Percentiles rank a stretch among this genome's conserved stretches.
Conservation (phyloP, 1,140 invertebrate genomes). For the Leptinotarsa defecta region DNA sequence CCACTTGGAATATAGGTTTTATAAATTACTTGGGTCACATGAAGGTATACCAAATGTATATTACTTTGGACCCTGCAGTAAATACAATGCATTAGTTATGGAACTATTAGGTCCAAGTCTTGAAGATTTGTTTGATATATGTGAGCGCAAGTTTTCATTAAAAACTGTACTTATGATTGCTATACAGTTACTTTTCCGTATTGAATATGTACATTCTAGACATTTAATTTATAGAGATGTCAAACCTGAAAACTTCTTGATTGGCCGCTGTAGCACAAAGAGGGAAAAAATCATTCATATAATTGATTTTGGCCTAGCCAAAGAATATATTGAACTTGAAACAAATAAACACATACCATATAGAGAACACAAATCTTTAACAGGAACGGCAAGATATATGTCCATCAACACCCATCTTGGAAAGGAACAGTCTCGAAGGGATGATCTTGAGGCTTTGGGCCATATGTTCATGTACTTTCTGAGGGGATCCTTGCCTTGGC, state of each 20-base stretch:
- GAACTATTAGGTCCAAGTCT: slow-evolving; percentile 97
- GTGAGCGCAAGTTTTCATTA: slow-evolving; percentile 95
- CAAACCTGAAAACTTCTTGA: slow-evolving; percentile 99
- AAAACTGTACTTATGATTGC: slow-evolving; percentile 99
- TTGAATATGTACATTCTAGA: slow-evolving; percentile 99
- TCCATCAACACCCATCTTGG: slow-evolving; percentile 99
- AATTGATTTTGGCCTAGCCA: slow-evolving; percentile 98
- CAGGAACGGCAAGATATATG: slow-evolving; percentile 97
- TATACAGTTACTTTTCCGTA: slow-evolving; percentile 95
- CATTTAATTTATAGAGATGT: slow-evolving; percentile 99
- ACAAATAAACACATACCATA: slow-evolving; percentile 99
- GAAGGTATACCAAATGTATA: slow-evolving; percentile 98
- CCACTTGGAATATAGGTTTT: slow-evolving; percentile 99
- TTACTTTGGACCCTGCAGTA: slow-evolving; percentile 98
- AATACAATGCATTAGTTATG: slow-evolving; percentile 99
- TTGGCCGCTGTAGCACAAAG: slow-evolving; percentile 95
- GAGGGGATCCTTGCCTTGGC: slow-evolving; percentile 97
- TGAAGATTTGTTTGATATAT: slow-evolving; percentile 98
- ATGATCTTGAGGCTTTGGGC: slow-evolving; percentile 97
- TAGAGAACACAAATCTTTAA: slow-evolving; percentile 98
- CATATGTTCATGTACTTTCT: slow-evolving; percentile 99
- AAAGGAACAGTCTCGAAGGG: slow-evolving; percentile 98
- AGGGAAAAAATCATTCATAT: slow-evolving; percentile 99
- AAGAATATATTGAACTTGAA: slow-evolving; percentile 99
- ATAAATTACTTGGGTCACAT: slow-evolving; percentile 90